Conservation (phyloP, 2,888 invertebrate species). For the Psylliodes chrysocephalus region DNA sequence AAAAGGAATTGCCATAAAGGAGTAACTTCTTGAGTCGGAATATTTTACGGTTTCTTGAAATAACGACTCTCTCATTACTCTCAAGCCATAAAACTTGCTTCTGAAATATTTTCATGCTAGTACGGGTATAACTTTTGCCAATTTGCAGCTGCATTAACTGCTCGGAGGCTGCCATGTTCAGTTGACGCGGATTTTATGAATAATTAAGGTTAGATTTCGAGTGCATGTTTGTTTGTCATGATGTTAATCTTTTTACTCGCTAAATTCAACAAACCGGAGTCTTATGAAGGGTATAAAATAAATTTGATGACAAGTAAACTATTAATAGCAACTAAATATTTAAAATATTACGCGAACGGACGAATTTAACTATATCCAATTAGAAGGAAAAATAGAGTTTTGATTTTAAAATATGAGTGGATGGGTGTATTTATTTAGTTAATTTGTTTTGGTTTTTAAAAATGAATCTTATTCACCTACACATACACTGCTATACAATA, state of each 20-base stretch:
- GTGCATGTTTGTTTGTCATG: conserved; percentile 5
- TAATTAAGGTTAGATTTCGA: conserved; percentile 19
- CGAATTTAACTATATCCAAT: too few relatives aligned
- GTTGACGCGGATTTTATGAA: conserved; percentile 25
- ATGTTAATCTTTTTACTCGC: conserved; percentile 3
- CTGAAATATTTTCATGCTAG: conserved; percentile 31
- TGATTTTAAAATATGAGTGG: too few relatives aligned
- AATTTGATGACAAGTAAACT: background rate
- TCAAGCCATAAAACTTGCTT: conserved; percentile 27
- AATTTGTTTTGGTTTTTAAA: too few relatives aligned
- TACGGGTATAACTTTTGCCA: conserved; percentile 35
- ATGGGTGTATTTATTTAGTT: too few relatives aligned
- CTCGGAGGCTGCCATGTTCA: conserved; percentile 21
- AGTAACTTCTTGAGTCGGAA: conserved; percentile 24
- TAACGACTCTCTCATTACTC: conserved; percentile 26
- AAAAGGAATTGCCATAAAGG: conserved; percentile 29
- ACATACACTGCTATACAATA: too few relatives aligned
- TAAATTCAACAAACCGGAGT: background rate
- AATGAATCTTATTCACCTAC: too few relatives aligned
- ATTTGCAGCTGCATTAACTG: conserved; percentile 37
- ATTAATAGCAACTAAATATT: too few relatives aligned
- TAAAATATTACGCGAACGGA: too few relatives aligned
- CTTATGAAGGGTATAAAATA: background rate
- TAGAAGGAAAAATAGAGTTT: too few relatives aligned
- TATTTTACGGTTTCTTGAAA: conserved; percentile 31